phyloP scores from a whole-genome alignment of 1,140 invertebrate genomes.

The Zaprionus kolodkinae region DNA sequence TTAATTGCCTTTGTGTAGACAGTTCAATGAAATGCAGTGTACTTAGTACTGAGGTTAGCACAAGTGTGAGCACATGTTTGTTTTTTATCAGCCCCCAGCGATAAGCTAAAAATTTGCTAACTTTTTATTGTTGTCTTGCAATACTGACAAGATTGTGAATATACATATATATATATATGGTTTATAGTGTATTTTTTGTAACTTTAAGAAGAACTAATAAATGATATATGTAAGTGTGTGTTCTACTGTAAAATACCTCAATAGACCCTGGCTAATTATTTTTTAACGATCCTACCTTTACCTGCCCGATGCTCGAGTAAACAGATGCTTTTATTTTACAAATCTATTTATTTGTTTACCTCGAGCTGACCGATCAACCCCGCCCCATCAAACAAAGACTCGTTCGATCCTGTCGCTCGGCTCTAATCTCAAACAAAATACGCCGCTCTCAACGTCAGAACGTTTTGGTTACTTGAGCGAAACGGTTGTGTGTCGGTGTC shows the following conservation, averaged over 20 bases:
- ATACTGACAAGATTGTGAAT: constrained; percentile 3
- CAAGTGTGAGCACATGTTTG: neutral
- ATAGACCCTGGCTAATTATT: constrained; percentile 8
- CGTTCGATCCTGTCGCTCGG: constrained; percentile 6
- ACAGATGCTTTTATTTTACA: neutral
- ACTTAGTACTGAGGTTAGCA: neutral
- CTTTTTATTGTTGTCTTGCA: constrained; percentile 17
- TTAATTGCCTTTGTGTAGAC: neutral
- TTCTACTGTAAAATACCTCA: constrained; percentile 6
- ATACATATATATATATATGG: neutral
- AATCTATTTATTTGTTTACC: neutral
- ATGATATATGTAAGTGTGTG: constrained; percentile 21
- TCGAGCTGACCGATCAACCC: neutral
- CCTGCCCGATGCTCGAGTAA: neutral
- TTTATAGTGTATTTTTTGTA: neutral
- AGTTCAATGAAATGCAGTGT: constrained; percentile 2
- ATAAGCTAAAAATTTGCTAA: constrained; percentile 24
- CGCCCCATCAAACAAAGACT: neutral
- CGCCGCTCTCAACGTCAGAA: constrained; percentile 49
- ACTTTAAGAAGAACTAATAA: constrained; percentile 18
- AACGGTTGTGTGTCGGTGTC: constrained; percentile 59
- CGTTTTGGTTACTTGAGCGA: constrained; percentile 59
- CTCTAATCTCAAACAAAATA: constrained; percentile 32
- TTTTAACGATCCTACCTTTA: constrained; percentile 9
- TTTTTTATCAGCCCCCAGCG: constrained; percentile 7